Evolutionary conservation across 2,797 vertebrate genomes (phyloP), one percentile per base, ranked within the genome.

Genomic region (Hydrophis major): DNA sequence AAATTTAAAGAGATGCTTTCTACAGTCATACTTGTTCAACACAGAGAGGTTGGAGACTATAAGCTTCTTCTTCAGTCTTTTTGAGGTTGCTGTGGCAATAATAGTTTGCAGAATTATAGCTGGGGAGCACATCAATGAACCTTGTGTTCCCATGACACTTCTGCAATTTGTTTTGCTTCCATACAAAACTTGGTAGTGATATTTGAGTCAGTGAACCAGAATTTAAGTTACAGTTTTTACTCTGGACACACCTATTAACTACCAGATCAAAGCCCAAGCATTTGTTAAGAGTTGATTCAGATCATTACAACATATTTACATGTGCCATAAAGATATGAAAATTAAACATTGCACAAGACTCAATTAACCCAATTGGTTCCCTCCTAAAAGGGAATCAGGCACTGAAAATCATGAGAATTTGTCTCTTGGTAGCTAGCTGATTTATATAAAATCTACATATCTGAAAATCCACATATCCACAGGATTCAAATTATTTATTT

Each of bases 241-340:
- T 27, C 42, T 7, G 89, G 89, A 50, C 2, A 0, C 42, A 88
- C 42, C 91, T 53, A 90, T 14, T 2, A 0, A 0, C 32, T 37
- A 0, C 2, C 92, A 91, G 87, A 78, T 66, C 42, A 16, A 86
- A 60, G 0, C 59, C 14, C 86, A 3, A 56, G 22, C 14, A 56
- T 56, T 37, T 20, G 18, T 57, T 32, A 88, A 37, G 20, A 0
- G 32, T 69, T 53, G 89, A n/a, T 3, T 87, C 1, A 0, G 0
- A 57, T 32, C 0, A 57, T 69, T 94, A 66, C 55, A 88, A 63
- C 92, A 63, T 57, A 25, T 16, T 32, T 42, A 13, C 8, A 22
- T 32, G 63, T 16, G 3, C 2, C 0, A 11, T 18, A 13, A 78
- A 22, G 0, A 2, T n/a, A 47, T 57, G 66, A 86, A 89, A 63